Evolutionary conservation across 2,888 invertebrate species (phyloP).

Genomic region (Litoditis marina): DNA sequence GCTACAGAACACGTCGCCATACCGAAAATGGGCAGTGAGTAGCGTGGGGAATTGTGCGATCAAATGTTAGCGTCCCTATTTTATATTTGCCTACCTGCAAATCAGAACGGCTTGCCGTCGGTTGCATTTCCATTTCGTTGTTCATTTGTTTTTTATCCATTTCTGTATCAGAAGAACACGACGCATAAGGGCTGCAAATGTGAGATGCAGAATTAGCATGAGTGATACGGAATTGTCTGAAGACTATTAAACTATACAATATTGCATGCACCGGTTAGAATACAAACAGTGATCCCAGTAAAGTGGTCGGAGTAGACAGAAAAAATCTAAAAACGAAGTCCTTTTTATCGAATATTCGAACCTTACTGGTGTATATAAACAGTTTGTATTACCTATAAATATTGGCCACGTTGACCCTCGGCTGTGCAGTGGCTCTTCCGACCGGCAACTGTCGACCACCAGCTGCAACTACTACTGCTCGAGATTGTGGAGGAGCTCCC

Average conservation of each 20-base stretch:
- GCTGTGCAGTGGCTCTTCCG: slow-evolving; percentile 57
- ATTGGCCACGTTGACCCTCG: slow-evolving; percentile 55
- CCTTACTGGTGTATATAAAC: too few species aligned
- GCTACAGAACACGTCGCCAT: too few species aligned
- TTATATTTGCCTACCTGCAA: background rate
- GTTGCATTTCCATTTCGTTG: slow-evolving; percentile 17
- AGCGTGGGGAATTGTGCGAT: background rate
- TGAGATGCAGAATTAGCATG: too few species aligned
- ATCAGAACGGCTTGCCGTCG: slow-evolving; percentile 6
- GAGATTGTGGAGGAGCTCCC: slow-evolving; percentile 31
- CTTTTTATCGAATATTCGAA: too few species aligned
- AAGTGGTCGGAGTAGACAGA: background rate
- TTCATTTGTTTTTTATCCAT: slow-evolving; percentile 25
- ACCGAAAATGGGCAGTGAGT: too few species aligned
- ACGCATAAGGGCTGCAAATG: slow-evolving; percentile 32
- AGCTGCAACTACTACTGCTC: slow-evolving; percentile 50
- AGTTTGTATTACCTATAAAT: slow-evolving; percentile 36
- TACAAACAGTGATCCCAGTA: too few species aligned
- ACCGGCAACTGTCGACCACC: slow-evolving; percentile 49
- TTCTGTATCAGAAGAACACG: slow-evolving; percentile 37
- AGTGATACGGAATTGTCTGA: too few species aligned
- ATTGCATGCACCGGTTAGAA: background rate
- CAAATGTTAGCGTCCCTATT: background rate
- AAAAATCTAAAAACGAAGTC: too few species aligned
- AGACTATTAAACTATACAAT: too few species aligned